Conservation (phyloP, 1,140 invertebrate species). For the Zaprionus taronus region DNA sequence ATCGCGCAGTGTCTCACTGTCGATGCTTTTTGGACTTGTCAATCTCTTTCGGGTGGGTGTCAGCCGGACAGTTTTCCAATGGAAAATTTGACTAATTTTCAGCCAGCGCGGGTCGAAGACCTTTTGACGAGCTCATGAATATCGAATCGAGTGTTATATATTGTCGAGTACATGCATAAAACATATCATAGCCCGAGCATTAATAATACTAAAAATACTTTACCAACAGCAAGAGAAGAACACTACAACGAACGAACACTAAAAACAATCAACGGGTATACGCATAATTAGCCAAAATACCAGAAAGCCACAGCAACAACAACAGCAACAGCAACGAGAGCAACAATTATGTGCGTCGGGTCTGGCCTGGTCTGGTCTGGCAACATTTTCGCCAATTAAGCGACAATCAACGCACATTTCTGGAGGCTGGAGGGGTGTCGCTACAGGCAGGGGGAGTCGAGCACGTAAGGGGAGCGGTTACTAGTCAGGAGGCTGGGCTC, state of each 20-base stretch:
- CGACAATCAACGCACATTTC: constrained; percentile 56
- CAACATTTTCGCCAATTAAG: constrained; percentile 71
- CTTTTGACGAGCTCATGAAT: constrained; percentile 35
- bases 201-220: constrained; percentile 4
- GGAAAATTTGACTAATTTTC: constrained; percentile 55
- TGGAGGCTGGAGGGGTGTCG: neutral
- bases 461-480: neutral
- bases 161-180: constrained; percentile 2
- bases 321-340: neutral
- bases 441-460: neutral
- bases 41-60: constrained; percentile 34
- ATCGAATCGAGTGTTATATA: constrained; percentile 9
- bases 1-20: neutral
- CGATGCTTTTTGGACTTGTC: constrained; percentile 24
- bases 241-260: constrained; percentile 7
- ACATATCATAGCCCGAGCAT: neutral
- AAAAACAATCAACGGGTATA: constrained; percentile 44
- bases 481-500: neutral
- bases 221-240: constrained; percentile 10
- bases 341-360: constrained; percentile 21
- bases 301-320: neutral
- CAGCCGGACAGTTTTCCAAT: constrained; percentile 46
- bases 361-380: constrained; percentile 27
- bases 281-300: constrained; percentile 68
- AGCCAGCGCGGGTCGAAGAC: constrained; percentile 44